A percentile compares a stretch with the other conserved stretches of the same genome.
Conservation (phyloP, 1,140 invertebrate genomes). For the Pseudobourletiella spinata region DNA sequence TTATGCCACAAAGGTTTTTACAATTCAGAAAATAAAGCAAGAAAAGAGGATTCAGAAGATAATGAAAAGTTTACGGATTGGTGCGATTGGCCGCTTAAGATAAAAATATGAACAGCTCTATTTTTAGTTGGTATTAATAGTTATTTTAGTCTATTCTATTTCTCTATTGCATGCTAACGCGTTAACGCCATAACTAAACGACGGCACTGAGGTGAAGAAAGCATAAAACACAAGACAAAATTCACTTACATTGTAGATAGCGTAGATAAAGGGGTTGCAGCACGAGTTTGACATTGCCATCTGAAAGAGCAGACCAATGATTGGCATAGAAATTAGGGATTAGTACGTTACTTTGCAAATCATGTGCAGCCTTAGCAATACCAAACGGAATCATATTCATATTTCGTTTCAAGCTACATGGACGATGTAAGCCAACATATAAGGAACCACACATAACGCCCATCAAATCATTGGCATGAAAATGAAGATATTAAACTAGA, state of each 20-base stretch:
- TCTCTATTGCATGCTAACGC: too few relatives aligned
- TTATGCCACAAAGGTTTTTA: too few relatives aligned
- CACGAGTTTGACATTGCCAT: slow-evolving; percentile 58
- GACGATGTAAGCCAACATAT: not conserved
- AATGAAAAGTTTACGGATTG: too few relatives aligned
- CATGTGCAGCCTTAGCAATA: not conserved
- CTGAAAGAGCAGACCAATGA: not conserved
- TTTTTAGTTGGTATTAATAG: too few relatives aligned
- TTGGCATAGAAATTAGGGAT: not conserved
- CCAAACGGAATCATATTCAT: not conserved
- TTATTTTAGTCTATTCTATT: too few relatives aligned
- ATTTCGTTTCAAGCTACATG: not conserved
- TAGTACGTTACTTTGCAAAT: too few relatives aligned
- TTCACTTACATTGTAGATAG: slow-evolving; percentile 56
- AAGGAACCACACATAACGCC: not conserved
- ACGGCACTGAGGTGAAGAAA: not conserved
- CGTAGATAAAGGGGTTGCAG: slow-evolving; percentile 78
- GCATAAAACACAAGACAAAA: not conserved
- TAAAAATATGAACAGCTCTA: too few relatives aligned
- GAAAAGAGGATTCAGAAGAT: too few relatives aligned
- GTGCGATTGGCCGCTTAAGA: too few relatives aligned
- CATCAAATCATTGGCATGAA: not conserved
- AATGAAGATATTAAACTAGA: not conserved
- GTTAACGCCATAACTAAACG: too few relatives aligned
- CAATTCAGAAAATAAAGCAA: too few relatives aligned